phyloP scores from a whole-genome alignment of 2,113 vertebrate genomes.

The Plestiodon gilberti region DNA sequence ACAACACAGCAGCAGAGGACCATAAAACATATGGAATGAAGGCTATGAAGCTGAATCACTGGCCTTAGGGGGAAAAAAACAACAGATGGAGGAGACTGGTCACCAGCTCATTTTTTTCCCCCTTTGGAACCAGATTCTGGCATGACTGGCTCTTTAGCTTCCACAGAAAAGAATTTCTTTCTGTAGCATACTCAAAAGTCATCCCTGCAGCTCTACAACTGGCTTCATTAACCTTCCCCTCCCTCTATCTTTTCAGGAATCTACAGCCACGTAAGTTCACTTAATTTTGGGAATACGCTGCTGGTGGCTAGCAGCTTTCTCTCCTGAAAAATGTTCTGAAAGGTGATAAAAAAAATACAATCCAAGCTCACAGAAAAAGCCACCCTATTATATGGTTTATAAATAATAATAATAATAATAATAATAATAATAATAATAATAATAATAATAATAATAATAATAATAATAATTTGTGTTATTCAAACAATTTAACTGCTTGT shows the following conservation, averaged over 20 bases:
- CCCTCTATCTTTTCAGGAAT: background rate
- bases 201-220: background rate
- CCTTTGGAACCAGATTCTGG: background rate
- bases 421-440: too few species aligned
- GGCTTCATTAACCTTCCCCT: background rate
- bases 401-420: too few species aligned
- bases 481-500: background rate
- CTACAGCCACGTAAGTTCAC: background rate
- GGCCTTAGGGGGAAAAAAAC: background rate
- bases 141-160: background rate
- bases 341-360: background rate
- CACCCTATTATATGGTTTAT: too few species aligned
- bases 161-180: background rate
- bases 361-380: background rate
- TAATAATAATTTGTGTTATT: too few species aligned
- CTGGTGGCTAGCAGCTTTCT: background rate
- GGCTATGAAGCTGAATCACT: constrained; percentile 10
- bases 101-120: background rate
- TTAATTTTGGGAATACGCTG: background rate
- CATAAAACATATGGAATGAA: background rate
- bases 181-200: background rate
- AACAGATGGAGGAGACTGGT: background rate
- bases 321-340: background rate
- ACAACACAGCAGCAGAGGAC: background rate
- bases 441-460: too few species aligned